Conservation (phyloP, 2,888 invertebrate genomes). For the Lacanobia oleracea region DNA sequence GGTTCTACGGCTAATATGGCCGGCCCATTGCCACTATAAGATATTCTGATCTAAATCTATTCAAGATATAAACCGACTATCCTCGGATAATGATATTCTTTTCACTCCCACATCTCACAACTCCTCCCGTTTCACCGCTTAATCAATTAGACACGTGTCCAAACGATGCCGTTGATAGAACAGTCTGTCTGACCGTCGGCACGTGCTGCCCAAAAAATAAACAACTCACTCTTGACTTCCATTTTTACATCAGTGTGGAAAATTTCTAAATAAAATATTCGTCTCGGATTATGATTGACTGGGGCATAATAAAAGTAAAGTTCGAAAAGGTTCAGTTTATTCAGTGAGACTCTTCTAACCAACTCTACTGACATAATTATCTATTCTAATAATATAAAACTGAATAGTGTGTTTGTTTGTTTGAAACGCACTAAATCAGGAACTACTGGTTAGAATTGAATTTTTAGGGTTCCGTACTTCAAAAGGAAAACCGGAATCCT, state of each 20-base stretch:
- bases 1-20: too few species aligned
- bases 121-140: not conserved
- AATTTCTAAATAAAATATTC: constrained; percentile 33
- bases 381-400: too few species aligned
- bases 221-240: constrained; percentile 24
- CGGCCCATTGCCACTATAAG: too few species aligned
- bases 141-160: constrained; percentile 22
- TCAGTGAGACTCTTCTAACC: too few species aligned
- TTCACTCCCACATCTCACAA: not conserved
- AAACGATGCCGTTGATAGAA: not conserved
- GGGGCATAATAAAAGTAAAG: not conserved
- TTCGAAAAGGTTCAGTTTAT: constrained; percentile 29
- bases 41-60: too few species aligned
- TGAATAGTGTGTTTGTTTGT: too few species aligned
- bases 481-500: too few species aligned
- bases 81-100: not conserved
- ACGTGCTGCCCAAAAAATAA: constrained; percentile 38
- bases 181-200: constrained; percentile 1
- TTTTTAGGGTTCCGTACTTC: too few species aligned
- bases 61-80: too few species aligned
- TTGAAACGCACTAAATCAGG: too few species aligned
- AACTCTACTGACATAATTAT: too few species aligned
- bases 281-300: constrained; percentile 1
- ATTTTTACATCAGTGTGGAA: constrained; percentile 27
- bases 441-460: too few species aligned